Evolutionary conservation across 1,140 invertebrate species (phyloP).

Genomic region (Saccostrea cuccullata): DNA sequence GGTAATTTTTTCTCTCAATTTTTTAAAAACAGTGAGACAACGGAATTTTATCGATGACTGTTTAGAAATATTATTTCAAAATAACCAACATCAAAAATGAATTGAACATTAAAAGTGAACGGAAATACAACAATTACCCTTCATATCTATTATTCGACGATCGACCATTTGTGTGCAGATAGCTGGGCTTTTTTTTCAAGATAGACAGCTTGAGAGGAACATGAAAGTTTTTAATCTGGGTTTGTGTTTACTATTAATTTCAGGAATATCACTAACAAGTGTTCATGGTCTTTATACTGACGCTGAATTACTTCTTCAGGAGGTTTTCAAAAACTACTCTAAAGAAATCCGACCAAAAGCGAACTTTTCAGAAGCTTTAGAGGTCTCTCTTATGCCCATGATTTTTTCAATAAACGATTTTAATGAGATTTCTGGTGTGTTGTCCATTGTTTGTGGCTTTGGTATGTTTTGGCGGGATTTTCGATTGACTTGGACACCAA

Average conservation of each 20-base stretch:
- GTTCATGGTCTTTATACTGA: not conserved
- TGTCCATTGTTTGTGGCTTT: not conserved
- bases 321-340: not conserved
- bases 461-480: not conserved
- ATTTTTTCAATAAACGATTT: slow-evolving; percentile 7
- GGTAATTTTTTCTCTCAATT: too few species aligned
- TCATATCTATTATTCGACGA: not conserved
- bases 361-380: not conserved
- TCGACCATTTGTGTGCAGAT: not conserved
- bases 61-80: too few species aligned
- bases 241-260: not conserved
- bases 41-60: too few species aligned
- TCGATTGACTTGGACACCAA: slow-evolving; percentile 1
- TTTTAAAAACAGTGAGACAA: too few species aligned
- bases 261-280: not conserved
- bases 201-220: too few species aligned
- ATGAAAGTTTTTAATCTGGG: too few species aligned
- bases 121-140: not conserved
- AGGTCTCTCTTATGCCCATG: not conserved
- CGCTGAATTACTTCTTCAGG: not conserved
- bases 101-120: too few species aligned
- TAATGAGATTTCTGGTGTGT: slow-evolving; percentile 5
- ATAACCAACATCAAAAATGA: too few species aligned
- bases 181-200: not conserved
- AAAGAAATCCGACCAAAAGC: not conserved